Base-by-base conservation (phyloP, 2,113 vertebrate species). In the Rousettus leschenaultii region DNA sequence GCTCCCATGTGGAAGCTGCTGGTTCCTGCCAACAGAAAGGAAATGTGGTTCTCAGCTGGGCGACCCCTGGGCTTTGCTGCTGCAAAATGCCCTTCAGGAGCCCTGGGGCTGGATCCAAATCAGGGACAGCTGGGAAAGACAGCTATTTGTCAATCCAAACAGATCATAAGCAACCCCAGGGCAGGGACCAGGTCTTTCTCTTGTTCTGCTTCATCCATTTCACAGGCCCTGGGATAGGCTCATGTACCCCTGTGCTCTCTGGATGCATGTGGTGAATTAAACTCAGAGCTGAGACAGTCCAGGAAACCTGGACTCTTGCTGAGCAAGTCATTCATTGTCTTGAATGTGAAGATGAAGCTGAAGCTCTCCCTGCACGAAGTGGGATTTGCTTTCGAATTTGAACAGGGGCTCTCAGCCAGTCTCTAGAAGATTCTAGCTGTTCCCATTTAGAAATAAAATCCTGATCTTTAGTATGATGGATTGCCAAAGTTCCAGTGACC, bases 51-150 rank as follows among this genome's bases (percentile, higher is more conserved):
- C 93, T 97, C 95, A 87, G 96, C 92, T 94, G 95, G 91, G 68
- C 9, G 5, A 97, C 96, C 94, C 93, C 91, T 92, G 94, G 91
- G 93, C 78, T 63, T 97, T 86, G 15, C 80, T 82, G 77, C 86
- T 55, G 90, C 78, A 51, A 74, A 92, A 66, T 83, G 89, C 88
- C 97, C 95, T 96, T 96, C 97, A 96, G 97, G 88, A 97, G 71
- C 92, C 96, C 96, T 70, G 87, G 87, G 94, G 95, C 95, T 94
- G 92, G 55, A 97, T 85, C 88, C 96, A 97, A 92, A 95, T 95
- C 85, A 15, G 92, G 96, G 97, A 61, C 94, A 96, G 93, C 96
- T 96, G 86, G 94, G 95, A 55, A 73, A 86, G 91, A 91, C 0
- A 91, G 89, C 88, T 88, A 83, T 97, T 97, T 96, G 85, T 97